Conservation (phyloP, 2,113 vertebrate genomes). For the Phoxinus phoxinus region DNA sequence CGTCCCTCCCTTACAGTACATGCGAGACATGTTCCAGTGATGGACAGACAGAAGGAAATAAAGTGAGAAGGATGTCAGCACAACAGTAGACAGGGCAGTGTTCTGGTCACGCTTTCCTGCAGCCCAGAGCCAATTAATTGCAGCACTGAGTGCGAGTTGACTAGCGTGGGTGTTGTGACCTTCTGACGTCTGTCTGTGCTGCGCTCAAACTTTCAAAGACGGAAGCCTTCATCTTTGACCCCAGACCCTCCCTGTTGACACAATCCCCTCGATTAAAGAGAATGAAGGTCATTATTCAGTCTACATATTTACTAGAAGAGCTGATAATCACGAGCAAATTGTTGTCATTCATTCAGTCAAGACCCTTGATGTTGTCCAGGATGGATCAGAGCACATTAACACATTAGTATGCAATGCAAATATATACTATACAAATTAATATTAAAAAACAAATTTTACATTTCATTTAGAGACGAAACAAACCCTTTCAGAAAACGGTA, state of each 20-base stretch:
- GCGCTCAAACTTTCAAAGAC: constrained; percentile 21
- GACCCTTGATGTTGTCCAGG: not conserved
- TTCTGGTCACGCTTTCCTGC: constrained; percentile 21
- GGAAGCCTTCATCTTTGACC: constrained; percentile 22
- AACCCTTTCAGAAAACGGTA: no score
- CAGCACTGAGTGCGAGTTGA: constrained; percentile 31
- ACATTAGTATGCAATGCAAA: no score
- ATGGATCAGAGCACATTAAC: not conserved
- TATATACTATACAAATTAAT: no score
- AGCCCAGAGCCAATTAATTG: constrained; percentile 44
- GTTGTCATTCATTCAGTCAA: not conserved
- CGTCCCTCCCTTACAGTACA: not conserved
- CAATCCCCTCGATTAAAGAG: not conserved
- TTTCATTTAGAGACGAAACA: no score
- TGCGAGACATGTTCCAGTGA: constrained; percentile 18
- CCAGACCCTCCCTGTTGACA: constrained; percentile 25
- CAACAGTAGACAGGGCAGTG: not conserved
- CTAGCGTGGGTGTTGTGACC: constrained; percentile 39
- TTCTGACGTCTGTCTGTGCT: constrained; percentile 41
- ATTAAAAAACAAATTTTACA: no score
- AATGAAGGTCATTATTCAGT: constrained; percentile 30
- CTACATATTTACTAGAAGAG: constrained; percentile 13
- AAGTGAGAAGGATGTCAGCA: constrained; percentile 39
- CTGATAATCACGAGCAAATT: not conserved
- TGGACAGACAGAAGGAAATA: constrained; percentile 19